Percentiles rank a stretch among this genome's conserved stretches.
Evolutionary conservation across 1,140 invertebrate genomes (phyloP).

Genomic region (Lucilia cuprina): DNA sequence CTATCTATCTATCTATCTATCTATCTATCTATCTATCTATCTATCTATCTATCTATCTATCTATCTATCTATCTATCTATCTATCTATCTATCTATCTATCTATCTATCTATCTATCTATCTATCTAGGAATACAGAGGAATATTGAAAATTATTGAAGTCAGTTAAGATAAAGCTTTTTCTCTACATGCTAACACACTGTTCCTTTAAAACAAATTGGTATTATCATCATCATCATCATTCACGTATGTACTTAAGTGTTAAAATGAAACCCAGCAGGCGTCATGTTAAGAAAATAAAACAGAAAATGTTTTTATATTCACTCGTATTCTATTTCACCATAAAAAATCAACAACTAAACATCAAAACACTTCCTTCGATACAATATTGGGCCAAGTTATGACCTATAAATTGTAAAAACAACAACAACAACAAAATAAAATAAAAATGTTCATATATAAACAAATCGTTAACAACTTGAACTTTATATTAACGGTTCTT

Average conservation of each 20-base stretch:
- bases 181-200: not conserved
- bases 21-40: too few species aligned
- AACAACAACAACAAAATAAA: not conserved
- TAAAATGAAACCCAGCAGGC: slow-evolving; percentile 19
- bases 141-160: too few species aligned
- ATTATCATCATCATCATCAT: not conserved
- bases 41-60: too few species aligned
- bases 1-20: too few species aligned
- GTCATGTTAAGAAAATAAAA: slow-evolving; percentile 1
- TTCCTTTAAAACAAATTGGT: not conserved
- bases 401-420: not conserved
- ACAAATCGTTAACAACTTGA: too few species aligned
- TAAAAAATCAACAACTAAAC: too few species aligned
- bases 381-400: not conserved
- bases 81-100: too few species aligned
- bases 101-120: too few species aligned
- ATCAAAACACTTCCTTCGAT: not conserved
- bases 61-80: too few species aligned
- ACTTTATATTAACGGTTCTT: too few species aligned
- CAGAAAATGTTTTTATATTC: not conserved
- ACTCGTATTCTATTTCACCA: not conserved
- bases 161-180: not conserved
- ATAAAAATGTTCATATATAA: not conserved
- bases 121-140: too few species aligned
- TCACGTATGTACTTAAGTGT: slow-evolving; percentile 7